phyloP scores from a whole-genome alignment of 2,888 invertebrate species.

The Andricus curvator region DNA sequence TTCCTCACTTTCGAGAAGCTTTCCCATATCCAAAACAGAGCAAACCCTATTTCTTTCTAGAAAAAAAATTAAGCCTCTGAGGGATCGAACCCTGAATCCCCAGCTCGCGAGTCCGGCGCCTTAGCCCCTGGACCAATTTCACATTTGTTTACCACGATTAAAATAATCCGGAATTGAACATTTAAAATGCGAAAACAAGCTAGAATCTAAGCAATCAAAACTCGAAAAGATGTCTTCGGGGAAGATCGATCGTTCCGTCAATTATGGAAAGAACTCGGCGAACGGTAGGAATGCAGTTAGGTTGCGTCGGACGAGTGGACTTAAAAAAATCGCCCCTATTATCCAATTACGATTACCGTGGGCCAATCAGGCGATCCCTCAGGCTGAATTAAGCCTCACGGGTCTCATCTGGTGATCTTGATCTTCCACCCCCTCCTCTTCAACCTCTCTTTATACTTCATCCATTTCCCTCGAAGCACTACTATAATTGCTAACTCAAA shows the following conservation, averaged over 20 bases:
- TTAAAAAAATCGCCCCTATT: conserved; percentile 36
- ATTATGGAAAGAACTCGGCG: conserved; percentile 17
- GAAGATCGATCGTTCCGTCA: conserved; percentile 14
- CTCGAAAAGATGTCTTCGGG: neutral
- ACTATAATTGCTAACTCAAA: conserved; percentile 29
- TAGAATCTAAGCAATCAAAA: neutral
- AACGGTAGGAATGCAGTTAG: conserved; percentile 34
- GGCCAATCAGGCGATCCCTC: conserved; percentile 29
- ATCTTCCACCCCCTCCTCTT: conserved; percentile 14
- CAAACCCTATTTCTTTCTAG: neutral
- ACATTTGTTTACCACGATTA: neutral
- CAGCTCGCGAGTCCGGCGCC: neutral
- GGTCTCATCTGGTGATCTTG: conserved; percentile 24
- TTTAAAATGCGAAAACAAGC: neutral
- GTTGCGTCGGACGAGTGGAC: conserved; percentile 6
- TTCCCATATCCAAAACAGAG: neutral
- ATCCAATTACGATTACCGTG: conserved; percentile 41
- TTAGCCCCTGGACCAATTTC: neutral
- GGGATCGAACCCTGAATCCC: neutral
- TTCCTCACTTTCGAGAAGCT: neutral
- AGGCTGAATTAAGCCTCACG: conserved; percentile 17
- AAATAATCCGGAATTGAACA: neutral
- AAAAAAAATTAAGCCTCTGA: neutral
- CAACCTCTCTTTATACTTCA: neutral
- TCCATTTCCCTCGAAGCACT: conserved; percentile 24